These are phyloP conservation scores for Cylloceria caligata DNA, from an alignment of 2,888 invertebrate genomes.

Conservation along the genomic window DNA sequence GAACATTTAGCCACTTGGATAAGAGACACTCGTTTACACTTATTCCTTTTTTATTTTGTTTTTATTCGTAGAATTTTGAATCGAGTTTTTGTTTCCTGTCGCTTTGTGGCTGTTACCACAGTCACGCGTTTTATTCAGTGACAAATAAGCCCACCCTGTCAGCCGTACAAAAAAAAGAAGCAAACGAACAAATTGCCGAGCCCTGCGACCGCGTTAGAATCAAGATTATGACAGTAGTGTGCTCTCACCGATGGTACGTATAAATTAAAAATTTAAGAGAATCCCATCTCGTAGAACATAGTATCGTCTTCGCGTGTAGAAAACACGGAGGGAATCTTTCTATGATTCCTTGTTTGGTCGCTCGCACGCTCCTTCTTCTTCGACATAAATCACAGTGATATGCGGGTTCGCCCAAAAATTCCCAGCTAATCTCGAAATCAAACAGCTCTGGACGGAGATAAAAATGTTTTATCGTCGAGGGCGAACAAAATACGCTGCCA, in stretches of 20 bases:
- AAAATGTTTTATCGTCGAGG: constrained; percentile 83
- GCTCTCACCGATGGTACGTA: constrained; percentile 71
- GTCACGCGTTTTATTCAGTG: constrained; percentile 65
- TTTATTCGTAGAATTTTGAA: constrained; percentile 43
- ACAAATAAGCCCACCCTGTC: constrained; percentile 83
- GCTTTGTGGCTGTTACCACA: constrained; percentile 24
- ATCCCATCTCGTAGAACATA: constrained; percentile 71
- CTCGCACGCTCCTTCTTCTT: constrained; percentile 72
- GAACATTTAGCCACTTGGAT: constrained; percentile 1
- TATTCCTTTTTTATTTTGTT: neutral
- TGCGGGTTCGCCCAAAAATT: constrained; percentile 85
- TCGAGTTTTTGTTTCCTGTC: constrained; percentile 2
- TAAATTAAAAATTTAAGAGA: constrained; percentile 85
- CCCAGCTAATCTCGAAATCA: constrained; percentile 84
- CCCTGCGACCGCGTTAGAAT: constrained; percentile 81
- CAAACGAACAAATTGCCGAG: constrained; percentile 76
- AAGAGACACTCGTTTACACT: neutral
- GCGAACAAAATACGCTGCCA: constrained; percentile 65
- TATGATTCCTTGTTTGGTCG: constrained; percentile 43
- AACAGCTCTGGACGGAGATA: constrained; percentile 82
- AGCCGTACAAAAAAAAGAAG: constrained; percentile 60
- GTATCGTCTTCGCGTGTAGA: constrained; percentile 62
- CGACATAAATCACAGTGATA: constrained; percentile 84
- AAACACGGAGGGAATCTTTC: constrained; percentile 56
- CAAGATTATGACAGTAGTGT: constrained; percentile 83